phyloP scores from a whole-genome alignment of 1,140 invertebrate genomes.

The Drosophila serrata region DNA sequence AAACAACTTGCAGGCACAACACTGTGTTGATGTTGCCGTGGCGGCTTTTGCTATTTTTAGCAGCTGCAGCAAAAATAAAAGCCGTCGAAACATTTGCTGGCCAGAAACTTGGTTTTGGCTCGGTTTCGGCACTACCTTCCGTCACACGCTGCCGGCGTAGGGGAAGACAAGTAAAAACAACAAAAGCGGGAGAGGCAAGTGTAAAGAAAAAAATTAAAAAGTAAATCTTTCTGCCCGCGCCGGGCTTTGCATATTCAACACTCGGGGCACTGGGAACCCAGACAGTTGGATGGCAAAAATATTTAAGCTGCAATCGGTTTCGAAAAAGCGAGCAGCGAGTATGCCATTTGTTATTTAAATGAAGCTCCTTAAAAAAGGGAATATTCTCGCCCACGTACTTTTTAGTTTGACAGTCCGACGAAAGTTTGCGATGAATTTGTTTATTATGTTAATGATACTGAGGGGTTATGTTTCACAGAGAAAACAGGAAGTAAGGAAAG shows the following conservation, averaged over 20 bases:
- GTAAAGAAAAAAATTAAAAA: slow-evolving; percentile 45
- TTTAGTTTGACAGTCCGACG: slow-evolving; percentile 20
- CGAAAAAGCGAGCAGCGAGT: slow-evolving; percentile 5
- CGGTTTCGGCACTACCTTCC: slow-evolving; percentile 58
- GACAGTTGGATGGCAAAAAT: slow-evolving; percentile 28
- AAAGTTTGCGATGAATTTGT: slow-evolving; percentile 21
- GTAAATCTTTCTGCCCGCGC: slow-evolving; percentile 39
- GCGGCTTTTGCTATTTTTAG: slow-evolving; percentile 73
- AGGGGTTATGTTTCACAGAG: neutral
- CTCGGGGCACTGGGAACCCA: slow-evolving; percentile 28
- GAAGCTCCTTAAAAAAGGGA: slow-evolving; percentile 36
- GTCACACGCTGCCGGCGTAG: too few species aligned
- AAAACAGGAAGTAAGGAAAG: neutral
- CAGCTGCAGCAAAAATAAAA: slow-evolving; percentile 48
- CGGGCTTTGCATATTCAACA: slow-evolving; percentile 63
- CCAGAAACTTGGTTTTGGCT: slow-evolving; percentile 46
- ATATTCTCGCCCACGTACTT: slow-evolving; percentile 14
- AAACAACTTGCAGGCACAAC: slow-evolving; percentile 78
- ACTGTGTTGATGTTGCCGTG: slow-evolving; percentile 53
- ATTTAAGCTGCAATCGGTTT: slow-evolving; percentile 33
- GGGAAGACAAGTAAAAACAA: too few species aligned
- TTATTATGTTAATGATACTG: slow-evolving; percentile 28
- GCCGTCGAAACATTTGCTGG: slow-evolving; percentile 57
- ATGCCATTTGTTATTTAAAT: slow-evolving; percentile 44
- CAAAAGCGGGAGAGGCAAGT: slow-evolving; percentile 1